A percentile compares a stretch with the other conserved stretches of the same genome.
phyloP scores from a whole-genome alignment of 2,113 vertebrate genomes.

The Alethe castanea region DNA sequence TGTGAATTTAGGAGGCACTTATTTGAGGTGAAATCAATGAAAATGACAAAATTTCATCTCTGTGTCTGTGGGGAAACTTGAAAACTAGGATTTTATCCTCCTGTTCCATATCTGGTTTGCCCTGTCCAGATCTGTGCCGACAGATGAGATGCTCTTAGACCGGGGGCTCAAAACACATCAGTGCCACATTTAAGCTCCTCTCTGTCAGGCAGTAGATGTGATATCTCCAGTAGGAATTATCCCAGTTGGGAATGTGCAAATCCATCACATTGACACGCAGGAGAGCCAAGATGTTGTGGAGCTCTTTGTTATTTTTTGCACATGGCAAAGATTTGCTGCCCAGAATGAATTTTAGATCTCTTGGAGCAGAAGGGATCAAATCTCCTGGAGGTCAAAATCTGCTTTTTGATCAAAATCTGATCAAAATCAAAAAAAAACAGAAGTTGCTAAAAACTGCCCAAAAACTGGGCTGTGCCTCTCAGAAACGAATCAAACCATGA shows the following conservation, averaged over 20 bases:
- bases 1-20: accelerated
- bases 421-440: too few relatives aligned
- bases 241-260: neutral
- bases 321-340: neutral
- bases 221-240: neutral
- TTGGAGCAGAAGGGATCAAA: neutral
- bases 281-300: neutral
- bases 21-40: neutral
- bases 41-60: neutral
- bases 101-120: neutral
- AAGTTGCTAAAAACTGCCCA: neutral
- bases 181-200: neutral
- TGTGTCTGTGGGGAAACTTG: neutral
- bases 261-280: neutral
- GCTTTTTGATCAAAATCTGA: too few relatives aligned
- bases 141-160: neutral
- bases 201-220: neutral
- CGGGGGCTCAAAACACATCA: neutral
- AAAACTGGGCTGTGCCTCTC: neutral
- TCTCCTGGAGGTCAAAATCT: neutral
- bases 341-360: neutral
- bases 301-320: neutral
- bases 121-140: neutral
- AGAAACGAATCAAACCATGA: neutral
- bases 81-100: neutral